Conservation (phyloP, 2,113 vertebrate species). For the Sylvia atricapilla region DNA sequence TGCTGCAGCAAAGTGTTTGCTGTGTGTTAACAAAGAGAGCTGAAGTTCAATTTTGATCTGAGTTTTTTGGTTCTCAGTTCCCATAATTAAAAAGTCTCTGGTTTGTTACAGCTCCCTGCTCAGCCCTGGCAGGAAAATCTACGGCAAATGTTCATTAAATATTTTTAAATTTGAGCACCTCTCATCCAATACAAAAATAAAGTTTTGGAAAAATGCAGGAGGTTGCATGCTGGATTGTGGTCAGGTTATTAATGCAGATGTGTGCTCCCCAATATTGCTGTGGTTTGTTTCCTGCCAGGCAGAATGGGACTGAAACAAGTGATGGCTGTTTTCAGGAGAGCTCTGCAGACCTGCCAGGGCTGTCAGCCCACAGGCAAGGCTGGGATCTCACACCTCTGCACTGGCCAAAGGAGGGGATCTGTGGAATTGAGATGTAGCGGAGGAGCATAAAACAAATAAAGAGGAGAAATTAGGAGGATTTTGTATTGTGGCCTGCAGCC, state of each 20-base stretch:
- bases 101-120: neutral
- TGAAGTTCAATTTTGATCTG: neutral
- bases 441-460: neutral
- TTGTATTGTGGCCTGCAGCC: neutral
- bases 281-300: neutral
- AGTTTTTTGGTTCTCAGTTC: neutral
- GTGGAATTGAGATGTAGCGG: too few species aligned
- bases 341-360: neutral
- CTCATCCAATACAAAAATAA: neutral
- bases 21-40: neutral
- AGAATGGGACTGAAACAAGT: neutral
- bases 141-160: neutral
- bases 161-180: neutral
- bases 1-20: neutral
- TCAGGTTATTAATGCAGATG: neutral
- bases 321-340: neutral
- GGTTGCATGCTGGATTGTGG: neutral
- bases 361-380: neutral
- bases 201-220: neutral
- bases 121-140: neutral
- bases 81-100: neutral
- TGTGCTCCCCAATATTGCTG: neutral
- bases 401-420: neutral
- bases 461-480: neutral
- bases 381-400: neutral